Percentiles rank a stretch among this genome's conserved stretches.
These are phyloP conservation scores for Bombylius discolor DNA, from an alignment of 2,888 invertebrate species.

Conservation along the genomic window DNA sequence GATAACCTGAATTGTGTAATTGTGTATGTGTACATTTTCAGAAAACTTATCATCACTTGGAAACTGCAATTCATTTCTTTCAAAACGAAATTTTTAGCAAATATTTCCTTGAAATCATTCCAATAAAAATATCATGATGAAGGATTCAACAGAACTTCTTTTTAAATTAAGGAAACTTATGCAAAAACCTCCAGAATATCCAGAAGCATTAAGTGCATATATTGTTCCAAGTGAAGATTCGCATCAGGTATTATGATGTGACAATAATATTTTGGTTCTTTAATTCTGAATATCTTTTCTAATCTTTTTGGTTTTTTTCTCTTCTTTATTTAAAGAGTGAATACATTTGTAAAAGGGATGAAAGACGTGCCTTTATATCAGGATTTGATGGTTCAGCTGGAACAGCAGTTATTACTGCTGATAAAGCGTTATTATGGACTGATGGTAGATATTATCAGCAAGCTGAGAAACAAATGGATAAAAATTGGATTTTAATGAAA, in stretches of 20 bases:
- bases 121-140: constrained; percentile 18
- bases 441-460: constrained; percentile 94
- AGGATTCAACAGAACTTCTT: constrained; percentile 26
- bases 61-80: too few species aligned
- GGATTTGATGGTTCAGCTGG: constrained; percentile 78
- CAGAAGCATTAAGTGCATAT: constrained; percentile 48
- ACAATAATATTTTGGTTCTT: neutral
- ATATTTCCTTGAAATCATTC: too few species aligned
- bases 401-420: constrained; percentile 69
- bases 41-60: too few species aligned
- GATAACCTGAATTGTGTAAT: too few species aligned
- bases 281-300: neutral
- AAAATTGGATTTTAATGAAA: constrained; percentile 84
- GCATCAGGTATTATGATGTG: constrained; percentile 47
- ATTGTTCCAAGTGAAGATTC: constrained; percentile 62
- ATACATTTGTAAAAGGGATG: constrained; percentile 77
- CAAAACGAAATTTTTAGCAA: too few species aligned
- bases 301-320: neutral
- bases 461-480: constrained; percentile 67
- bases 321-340: constrained; percentile 49
- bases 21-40: too few species aligned
- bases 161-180: constrained; percentile 25
- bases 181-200: constrained; percentile 16
- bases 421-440: constrained; percentile 81
- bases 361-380: constrained; percentile 68